A percentile compares a stretch with the other conserved stretches of the same genome.
Conservation (phyloP, 2,888 invertebrate genomes). For the Metopia argyrocephala region DNA sequence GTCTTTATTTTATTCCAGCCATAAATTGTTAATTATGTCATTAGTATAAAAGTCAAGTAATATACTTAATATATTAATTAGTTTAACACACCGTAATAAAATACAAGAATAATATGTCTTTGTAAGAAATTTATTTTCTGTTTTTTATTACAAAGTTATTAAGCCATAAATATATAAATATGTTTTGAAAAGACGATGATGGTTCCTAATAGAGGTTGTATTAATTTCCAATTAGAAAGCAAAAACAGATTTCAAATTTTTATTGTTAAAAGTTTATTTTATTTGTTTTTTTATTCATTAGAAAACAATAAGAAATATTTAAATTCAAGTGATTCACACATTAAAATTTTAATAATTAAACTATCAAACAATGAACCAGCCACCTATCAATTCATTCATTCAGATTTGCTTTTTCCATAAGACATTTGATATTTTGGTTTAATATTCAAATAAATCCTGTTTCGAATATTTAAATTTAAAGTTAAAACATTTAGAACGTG, state of each 20-base stretch:
- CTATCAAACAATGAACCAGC: background rate
- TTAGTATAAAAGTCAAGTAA: background rate
- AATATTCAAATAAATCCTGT: conserved; percentile 34
- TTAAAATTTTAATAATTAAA: background rate
- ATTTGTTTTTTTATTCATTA: background rate
- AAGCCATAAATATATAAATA: background rate
- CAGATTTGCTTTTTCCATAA: conserved; percentile 7
- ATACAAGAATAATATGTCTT: background rate
- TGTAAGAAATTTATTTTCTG: background rate
- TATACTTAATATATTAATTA: background rate
- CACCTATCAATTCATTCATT: conserved; percentile 3
- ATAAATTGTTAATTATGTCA: background rate
- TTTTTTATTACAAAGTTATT: background rate
- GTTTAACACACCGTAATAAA: background rate
- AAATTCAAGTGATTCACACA: conserved; percentile 36
- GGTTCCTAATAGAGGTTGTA: conserved; percentile 8
- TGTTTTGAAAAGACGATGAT: no score
- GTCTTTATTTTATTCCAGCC: no score
- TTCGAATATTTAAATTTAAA: conserved; percentile 2
- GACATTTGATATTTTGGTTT: conserved; percentile 52
- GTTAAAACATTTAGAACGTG: conserved; percentile 30
- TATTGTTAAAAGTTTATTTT: background rate
- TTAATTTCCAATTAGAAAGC: background rate
- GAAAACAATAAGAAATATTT: conserved; percentile 6
- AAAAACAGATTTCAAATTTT: background rate